Percentiles rank a stretch among this genome's conserved stretches.
These are phyloP conservation scores for Dascyllus trimaculatus DNA, from an alignment of 2,113 vertebrate genomes.

Conservation along the genomic window DNA sequence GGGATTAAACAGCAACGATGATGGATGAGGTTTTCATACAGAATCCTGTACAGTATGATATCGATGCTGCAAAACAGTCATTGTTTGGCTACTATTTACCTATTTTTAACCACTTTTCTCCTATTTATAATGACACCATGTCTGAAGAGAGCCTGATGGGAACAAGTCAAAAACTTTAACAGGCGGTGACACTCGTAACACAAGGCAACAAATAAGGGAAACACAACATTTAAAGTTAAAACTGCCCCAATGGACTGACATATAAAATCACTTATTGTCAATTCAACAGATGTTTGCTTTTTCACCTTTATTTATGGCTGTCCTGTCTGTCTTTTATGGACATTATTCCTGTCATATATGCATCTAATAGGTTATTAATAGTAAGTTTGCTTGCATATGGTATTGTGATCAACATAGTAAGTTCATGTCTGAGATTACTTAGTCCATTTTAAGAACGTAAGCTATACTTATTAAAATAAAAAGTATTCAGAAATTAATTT, in stretches of 20 bases:
- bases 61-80: background rate
- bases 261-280: background rate
- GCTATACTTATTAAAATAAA: too few species aligned
- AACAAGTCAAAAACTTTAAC: background rate
- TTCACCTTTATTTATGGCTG: background rate
- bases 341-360: background rate
- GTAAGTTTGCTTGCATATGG: background rate
- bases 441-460: too few species aligned
- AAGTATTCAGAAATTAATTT: too few species aligned
- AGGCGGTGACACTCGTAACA: background rate
- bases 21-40: background rate
- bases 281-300: background rate
- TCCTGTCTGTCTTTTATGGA: background rate
- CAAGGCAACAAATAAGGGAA: background rate
- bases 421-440: background rate
- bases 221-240: background rate
- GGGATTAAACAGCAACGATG: background rate
- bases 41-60: background rate
- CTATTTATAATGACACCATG: background rate
- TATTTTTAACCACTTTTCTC: slow-evolving; percentile 1
- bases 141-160: background rate
- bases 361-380: background rate
- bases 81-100: background rate
- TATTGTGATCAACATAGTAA: background rate
- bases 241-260: background rate